Conservation (phyloP, 2,113 vertebrate species). For the Tyrannus savana region DNA sequence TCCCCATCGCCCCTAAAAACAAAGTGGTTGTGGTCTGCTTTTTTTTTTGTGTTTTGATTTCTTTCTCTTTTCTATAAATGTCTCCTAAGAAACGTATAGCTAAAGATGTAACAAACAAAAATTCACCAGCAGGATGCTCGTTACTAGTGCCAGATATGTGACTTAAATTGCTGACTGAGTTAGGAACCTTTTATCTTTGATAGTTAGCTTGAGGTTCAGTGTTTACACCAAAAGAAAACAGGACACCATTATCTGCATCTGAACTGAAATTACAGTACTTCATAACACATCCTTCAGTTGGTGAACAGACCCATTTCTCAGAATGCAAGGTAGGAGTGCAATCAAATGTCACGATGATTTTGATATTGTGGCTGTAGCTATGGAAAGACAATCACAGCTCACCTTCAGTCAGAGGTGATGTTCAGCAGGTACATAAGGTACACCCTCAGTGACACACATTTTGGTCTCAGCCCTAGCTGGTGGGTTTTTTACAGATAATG, state of each 20-base stretch:
- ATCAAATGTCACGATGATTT: background rate
- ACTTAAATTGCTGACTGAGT: background rate
- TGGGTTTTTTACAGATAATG: background rate
- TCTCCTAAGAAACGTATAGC: background rate
- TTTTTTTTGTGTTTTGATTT: background rate
- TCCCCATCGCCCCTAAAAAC: background rate
- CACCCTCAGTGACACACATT: background rate
- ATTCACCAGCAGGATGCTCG: background rate
- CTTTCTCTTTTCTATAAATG: background rate
- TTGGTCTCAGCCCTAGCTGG: background rate
- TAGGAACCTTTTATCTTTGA: background rate
- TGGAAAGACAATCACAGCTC: background rate
- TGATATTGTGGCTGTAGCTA: background rate
- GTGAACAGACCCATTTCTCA: background rate
- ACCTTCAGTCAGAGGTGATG: background rate
- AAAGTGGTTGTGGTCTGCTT: background rate
- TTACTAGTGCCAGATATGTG: background rate
- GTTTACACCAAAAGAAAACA: background rate
- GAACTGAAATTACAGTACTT: conserved; percentile 19
- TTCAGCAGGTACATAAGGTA: background rate
- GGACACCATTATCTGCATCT: background rate
- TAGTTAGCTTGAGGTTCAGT: background rate
- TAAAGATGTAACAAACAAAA: background rate
- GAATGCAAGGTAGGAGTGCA: background rate
- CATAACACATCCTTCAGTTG: background rate